Percentiles rank a stretch among this genome's conserved stretches.
These are phyloP conservation scores for Bombus sylvicola DNA, from an alignment of 1,140 invertebrate species.

Conservation along the genomic window DNA sequence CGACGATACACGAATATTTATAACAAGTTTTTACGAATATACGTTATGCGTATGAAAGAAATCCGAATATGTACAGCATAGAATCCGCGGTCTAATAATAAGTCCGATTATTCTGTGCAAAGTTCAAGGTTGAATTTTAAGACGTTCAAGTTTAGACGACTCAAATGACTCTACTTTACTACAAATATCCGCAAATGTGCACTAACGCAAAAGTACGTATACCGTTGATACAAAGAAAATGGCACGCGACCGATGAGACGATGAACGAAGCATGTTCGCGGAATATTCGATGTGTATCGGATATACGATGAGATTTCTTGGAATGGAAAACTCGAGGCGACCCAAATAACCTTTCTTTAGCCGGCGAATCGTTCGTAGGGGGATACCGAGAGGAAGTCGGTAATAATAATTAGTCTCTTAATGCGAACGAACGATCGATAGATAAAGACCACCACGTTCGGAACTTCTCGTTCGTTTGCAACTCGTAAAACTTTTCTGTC, in stretches of 20 bases:
- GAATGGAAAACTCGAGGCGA: constrained; percentile 14
- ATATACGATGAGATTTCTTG: constrained; percentile 25
- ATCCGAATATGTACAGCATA: too few relatives aligned
- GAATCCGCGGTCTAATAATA: neutral
- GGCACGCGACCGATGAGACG: neutral
- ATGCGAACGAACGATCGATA: constrained; percentile 38
- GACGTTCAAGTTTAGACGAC: neutral
- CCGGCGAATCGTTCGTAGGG: neutral
- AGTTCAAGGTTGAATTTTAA: neutral
- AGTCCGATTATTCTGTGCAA: neutral
- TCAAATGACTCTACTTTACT: accelerated
- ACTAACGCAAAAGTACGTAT: neutral
- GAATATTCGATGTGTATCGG: neutral
- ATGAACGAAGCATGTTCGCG: constrained; percentile 24
- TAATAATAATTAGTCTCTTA: constrained; percentile 66
- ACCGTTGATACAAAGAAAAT: neutral
- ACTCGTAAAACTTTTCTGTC: constrained; percentile 62
- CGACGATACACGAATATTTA: too few relatives aligned
- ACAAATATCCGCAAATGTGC: too few relatives aligned
- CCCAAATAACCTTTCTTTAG: constrained; percentile 21
- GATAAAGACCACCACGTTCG: constrained; percentile 63
- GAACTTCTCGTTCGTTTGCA: constrained; percentile 41
- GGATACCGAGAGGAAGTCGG: constrained; percentile 18
- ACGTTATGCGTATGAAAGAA: too few relatives aligned
- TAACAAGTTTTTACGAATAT: too few relatives aligned